These are phyloP conservation scores for Acholoe squamosa DNA, from an alignment of 2,888 invertebrate species.

Conservation along the genomic window DNA sequence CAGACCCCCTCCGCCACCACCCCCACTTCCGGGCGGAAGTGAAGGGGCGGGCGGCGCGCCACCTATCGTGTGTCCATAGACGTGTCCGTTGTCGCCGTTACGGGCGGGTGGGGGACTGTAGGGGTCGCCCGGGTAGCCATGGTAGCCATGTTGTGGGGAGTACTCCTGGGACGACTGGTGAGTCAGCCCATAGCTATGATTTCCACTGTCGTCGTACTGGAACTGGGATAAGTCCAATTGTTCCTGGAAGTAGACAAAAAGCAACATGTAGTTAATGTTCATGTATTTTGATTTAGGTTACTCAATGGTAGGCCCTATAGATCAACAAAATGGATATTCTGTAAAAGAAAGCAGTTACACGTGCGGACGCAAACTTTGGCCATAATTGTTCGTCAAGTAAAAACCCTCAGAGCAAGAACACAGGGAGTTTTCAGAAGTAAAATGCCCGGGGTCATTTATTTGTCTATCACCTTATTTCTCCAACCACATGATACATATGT, in stretches of 20 bases:
- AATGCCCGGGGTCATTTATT: too few relatives aligned
- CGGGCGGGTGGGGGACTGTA: not conserved
- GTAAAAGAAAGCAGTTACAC: too few relatives aligned
- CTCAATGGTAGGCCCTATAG: too few relatives aligned
- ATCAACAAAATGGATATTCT: too few relatives aligned
- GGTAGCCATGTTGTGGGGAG: slow-evolving; percentile 37
- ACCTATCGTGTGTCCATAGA: slow-evolving; percentile 13
- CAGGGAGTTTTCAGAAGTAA: too few relatives aligned
- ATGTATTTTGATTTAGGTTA: too few relatives aligned
- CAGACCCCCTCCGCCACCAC: not conserved
- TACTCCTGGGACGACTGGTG: slow-evolving; percentile 35
- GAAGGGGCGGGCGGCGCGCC: slow-evolving; percentile 47
- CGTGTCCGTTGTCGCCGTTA: slow-evolving; percentile 16
- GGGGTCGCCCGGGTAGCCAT: slow-evolving; percentile 14
- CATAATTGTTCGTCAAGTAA: too few relatives aligned
- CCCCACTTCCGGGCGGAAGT: not conserved
- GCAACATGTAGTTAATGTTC: too few relatives aligned
- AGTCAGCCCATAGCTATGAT: slow-evolving; percentile 17
- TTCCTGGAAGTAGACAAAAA: not conserved
- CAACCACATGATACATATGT: too few relatives aligned
- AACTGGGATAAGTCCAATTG: slow-evolving; percentile 10
- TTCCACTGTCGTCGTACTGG: slow-evolving; percentile 4
- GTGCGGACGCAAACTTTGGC: too few relatives aligned
- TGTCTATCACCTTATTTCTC: too few relatives aligned
- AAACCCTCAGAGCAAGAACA: too few relatives aligned